Evolutionary conservation across 2,797 vertebrate species (phyloP), one percentile per base, ranked within the genome.

Genomic region (Poecilia wingei): DNA sequence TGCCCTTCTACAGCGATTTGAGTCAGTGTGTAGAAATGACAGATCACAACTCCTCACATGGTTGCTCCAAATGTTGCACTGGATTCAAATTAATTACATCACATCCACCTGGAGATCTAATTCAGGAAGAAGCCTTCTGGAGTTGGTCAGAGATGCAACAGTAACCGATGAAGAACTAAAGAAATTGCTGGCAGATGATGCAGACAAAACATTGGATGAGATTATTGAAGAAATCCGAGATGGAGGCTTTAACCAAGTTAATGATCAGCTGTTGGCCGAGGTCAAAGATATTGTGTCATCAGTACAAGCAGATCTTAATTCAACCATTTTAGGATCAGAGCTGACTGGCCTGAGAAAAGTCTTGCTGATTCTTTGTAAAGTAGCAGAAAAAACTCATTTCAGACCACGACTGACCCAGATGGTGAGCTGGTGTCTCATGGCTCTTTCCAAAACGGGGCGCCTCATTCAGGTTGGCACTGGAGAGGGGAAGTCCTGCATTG

Each of bases 401-500:
- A 84, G 0, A 59, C 94, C 94, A 18, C 75, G 89, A 16, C 8
- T 72, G 49, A 93, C 93, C 0, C 94, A 95, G 81, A 92, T 94
- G 92, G 92, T 95, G 77, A 93, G 91, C 84, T 94, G 87, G 92
- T 91, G 92, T 76, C 76, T 94, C 20, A 88, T 94, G 74, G 92
- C 71, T 45, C 91, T 93, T 45, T 94, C 94, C 4, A 0, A 72
- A 46, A 82, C 91, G 3, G 91, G 92, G 0, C 47, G 7, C 0
- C 68, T 94, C 43, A 76, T 95, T 49, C 47, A 49, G 47, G 47
- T 49, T 0, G 47, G 47, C 47, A 49, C 47, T 49, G 47, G 47
- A 49, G 93, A 95, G 72, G 94, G 91, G 1, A 95, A 95, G 86
- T 94, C 94, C 0, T 94, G 93, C 4, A 92, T 93, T 0, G 90